Evolutionary conservation across 2,888 invertebrate genomes (phyloP).

Genomic region (Pandemis corylana): DNA sequence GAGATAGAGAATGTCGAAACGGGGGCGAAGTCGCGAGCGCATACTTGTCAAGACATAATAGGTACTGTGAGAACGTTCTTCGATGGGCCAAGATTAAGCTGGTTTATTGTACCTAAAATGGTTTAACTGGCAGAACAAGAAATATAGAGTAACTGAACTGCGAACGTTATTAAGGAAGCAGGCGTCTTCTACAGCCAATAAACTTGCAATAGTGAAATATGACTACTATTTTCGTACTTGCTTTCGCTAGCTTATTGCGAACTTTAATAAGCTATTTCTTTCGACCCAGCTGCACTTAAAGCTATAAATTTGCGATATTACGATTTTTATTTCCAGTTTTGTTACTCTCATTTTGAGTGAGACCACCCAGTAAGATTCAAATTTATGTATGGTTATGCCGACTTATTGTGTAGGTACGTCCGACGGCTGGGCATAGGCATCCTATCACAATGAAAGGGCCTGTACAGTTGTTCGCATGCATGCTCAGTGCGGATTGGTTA

Average conservation of each 20-base stretch:
- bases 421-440: too few species aligned
- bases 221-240: constrained; percentile 3
- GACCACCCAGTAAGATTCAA: not conserved
- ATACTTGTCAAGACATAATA: not conserved
- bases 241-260: constrained; percentile 20
- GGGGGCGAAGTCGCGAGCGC: too few species aligned
- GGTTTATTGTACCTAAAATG: not conserved
- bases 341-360: not conserved
- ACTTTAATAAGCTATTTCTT: constrained; percentile 33
- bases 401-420: not conserved
- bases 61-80: not conserved
- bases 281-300: not conserved
- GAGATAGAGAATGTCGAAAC: too few species aligned
- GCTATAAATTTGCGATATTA: constrained; percentile 11
- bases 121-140: constrained; percentile 5
- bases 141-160: not conserved
- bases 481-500: too few species aligned
- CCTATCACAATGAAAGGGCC: too few species aligned
- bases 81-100: not conserved
- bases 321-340: not conserved
- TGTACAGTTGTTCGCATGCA: too few species aligned
- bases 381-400: not conserved
- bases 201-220: constrained; percentile 27
- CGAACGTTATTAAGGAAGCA: constrained; percentile 14
- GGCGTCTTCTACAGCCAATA: constrained; percentile 24